phyloP scores from a whole-genome alignment of 1,140 invertebrate genomes.

The Harpegnathos saltator region DNA sequence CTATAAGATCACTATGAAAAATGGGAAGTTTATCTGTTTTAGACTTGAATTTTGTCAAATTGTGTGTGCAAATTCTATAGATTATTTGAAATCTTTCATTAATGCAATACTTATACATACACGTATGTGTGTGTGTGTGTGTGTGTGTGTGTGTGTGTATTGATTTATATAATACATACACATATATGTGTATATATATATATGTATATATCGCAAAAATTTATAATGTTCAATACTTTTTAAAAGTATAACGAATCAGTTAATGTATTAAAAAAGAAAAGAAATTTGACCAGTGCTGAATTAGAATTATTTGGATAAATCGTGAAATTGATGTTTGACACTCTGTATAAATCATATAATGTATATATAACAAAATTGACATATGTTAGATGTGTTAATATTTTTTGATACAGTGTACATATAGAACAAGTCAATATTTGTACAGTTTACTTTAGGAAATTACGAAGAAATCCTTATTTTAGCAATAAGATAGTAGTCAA shows the following conservation, averaged over 20 bases:
- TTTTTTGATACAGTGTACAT: slow-evolving; percentile 11
- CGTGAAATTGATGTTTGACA: neutral
- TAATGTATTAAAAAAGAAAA: neutral
- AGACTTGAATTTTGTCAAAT: neutral
- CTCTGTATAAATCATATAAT: neutral
- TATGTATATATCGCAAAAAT: neutral
- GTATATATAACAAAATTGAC: neutral
- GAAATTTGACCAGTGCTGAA: neutral
- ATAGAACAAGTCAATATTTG: neutral
- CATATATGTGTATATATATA: too few relatives aligned
- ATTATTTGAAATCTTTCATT: slow-evolving; percentile 17
- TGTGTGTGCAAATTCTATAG: neutral
- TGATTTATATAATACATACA: too few relatives aligned
- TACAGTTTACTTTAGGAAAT: neutral
- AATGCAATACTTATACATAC: slow-evolving; percentile 32
- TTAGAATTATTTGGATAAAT: neutral
- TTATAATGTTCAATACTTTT: slow-evolving; percentile 18
- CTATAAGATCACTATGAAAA: neutral
- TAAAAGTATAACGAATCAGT: slow-evolving; percentile 8
- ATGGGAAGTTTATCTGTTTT: neutral
- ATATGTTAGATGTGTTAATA: slow-evolving; percentile 15
- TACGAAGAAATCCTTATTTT: too few relatives aligned
- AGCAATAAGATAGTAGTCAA: too few relatives aligned
- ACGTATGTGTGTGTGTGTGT: too few relatives aligned
- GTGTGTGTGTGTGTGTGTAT: too few relatives aligned